phyloP scores from a whole-genome alignment of 1,140 invertebrate species.

The Atta colombica region DNA sequence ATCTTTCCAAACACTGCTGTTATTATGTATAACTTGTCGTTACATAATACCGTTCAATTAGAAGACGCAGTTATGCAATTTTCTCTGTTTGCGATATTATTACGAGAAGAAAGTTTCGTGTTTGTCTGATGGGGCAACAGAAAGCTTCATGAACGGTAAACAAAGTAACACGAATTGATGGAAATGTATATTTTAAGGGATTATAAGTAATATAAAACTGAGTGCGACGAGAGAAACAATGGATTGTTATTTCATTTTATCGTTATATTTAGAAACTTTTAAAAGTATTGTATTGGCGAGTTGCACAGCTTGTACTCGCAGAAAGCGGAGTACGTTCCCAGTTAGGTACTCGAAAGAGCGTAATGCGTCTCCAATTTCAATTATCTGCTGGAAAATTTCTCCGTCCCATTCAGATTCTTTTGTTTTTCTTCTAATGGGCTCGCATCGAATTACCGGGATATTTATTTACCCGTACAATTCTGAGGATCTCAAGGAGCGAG shows the following conservation, averaged over 20 bases:
- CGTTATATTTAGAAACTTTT: constrained; percentile 51
- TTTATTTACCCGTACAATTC: constrained; percentile 67
- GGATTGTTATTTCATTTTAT: constrained; percentile 40
- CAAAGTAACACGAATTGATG: constrained; percentile 43
- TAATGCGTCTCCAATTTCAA: constrained; percentile 69
- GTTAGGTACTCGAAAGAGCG: constrained; percentile 32
- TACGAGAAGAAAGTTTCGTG: constrained; percentile 15
- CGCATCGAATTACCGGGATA: constrained; percentile 71
- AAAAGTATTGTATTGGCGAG: constrained; percentile 50
- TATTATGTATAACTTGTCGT: constrained; percentile 13
- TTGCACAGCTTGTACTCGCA: constrained; percentile 1
- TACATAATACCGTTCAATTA: constrained; percentile 25
- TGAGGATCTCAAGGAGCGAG: constrained; percentile 45
- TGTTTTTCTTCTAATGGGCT: constrained; percentile 73
- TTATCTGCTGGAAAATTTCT: constrained; percentile 67
- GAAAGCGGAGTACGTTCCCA: constrained; percentile 24
- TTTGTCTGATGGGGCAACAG: constrained; percentile 33
- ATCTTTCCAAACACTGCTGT: neutral
- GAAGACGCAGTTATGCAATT: constrained; percentile 32
- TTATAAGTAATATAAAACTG: constrained; percentile 59
- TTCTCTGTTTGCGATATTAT: neutral
- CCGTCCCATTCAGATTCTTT: constrained; percentile 49
- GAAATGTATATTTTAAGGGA: constrained; percentile 50
- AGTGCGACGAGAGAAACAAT: neutral
- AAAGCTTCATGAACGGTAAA: constrained; percentile 25